Base-by-base conservation (phyloP, 2,888 invertebrate genomes). In the Oxyteleia sp. region DNA sequence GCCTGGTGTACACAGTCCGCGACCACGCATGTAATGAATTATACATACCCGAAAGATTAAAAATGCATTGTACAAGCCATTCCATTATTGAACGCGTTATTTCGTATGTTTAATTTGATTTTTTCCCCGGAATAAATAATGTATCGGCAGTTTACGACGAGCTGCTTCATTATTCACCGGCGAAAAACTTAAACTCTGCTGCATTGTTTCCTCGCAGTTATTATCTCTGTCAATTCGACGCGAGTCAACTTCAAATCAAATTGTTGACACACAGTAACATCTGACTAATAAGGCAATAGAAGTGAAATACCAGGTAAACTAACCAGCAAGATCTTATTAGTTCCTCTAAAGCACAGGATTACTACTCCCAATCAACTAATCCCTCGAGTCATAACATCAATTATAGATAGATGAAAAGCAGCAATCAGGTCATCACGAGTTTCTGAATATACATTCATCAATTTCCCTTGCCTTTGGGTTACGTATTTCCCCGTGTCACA, bases 351-450 rank as follows among this genome's bases (percentile, higher is more conserved):
- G 68, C 69, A 45, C 29, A 41, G 69, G 81, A 75, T 75, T 75
- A 66, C 74, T 75, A 69, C 45, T 75, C 75, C 57, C 69, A 75
- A 81, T 75, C 69, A 63, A 75, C 81, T 69, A 81, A 81, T 75
- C 81, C 69, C 81, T 81, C 69, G 75, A 81, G 81, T 81, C 69
- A 41, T 29, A 69, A 63, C 81, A 43, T 75, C 81, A 81, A 75
- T 81, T 75, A 75, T 68, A 69, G 81, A 49, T 26, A 69, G 69
- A 75, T 81, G 81, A 81, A 81, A 81, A 81, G 81, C 81, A 64
- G 75, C 69, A 81, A 81, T 81, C 81, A 81, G 81, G 74, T 63
- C 61, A 75, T 69, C 81, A 38, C 16, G 47, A 74, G 63, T 41
- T 81, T 45, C 81, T 81, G 74, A 81, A 79, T 79, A 61, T 61